Evolutionary conservation across 2,797 vertebrate genomes (phyloP).

Genomic region (Sebastes iracundus): DNA sequence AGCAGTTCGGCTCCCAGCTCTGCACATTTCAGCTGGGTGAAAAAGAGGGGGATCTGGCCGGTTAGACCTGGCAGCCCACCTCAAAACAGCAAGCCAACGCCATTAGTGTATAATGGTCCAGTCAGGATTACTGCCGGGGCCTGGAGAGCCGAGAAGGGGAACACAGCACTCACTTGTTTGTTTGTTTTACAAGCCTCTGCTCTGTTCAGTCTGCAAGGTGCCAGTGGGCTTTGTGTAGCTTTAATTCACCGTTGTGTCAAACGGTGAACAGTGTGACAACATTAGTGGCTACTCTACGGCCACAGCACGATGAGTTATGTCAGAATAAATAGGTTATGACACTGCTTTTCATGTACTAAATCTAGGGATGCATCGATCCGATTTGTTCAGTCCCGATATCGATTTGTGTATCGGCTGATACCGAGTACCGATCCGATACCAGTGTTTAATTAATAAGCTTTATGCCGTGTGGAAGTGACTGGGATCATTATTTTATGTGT

Average conservation of each 20-base stretch:
- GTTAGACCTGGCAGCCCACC: conserved; percentile 67
- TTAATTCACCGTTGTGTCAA: conserved; percentile 52
- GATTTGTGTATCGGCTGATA: too few species aligned
- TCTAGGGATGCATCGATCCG: too few species aligned
- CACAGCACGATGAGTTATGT: conserved; percentile 29
- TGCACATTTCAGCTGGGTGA: conserved; percentile 47
- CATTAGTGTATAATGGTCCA: conserved; percentile 78
- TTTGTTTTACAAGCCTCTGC: conserved; percentile 74
- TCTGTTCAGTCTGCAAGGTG: conserved; percentile 67
- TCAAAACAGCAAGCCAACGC: conserved; percentile 68
- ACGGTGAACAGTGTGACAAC: conserved; percentile 35
- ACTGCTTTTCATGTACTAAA: conserved; percentile 17
- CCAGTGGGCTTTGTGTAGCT: conserved; percentile 66
- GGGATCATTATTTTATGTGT: too few species aligned
- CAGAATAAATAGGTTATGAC: conserved; percentile 36
- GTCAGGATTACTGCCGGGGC: conserved; percentile 76
- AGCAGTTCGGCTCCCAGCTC: conserved; percentile 42
- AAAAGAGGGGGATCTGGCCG: conserved; percentile 62
- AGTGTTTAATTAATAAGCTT: too few species aligned
- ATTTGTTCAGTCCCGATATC: too few species aligned
- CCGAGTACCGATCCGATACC: too few species aligned
- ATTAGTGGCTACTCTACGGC: conserved; percentile 24
- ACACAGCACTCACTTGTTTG: conserved; percentile 75
- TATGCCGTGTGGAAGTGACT: too few species aligned
- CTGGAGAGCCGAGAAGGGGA: conserved; percentile 62